Percentiles rank a stretch among this genome's conserved stretches.
Evolutionary conservation across 2,888 invertebrate species (phyloP).

Genomic region (Brachyopa scutellaris): DNA sequence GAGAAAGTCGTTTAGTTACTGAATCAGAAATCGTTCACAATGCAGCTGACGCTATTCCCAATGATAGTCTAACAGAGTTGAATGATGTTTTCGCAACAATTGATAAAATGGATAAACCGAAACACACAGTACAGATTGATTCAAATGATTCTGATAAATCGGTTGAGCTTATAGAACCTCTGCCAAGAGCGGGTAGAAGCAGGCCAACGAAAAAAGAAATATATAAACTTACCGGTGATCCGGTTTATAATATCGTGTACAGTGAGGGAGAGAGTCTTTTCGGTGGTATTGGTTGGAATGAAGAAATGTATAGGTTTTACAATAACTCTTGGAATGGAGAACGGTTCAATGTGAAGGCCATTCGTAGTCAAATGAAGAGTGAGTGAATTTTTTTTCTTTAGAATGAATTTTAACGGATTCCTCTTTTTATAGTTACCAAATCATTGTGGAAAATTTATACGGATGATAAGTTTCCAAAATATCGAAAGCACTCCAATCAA

Average conservation of each 20-base stretch:
- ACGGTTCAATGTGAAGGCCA: conserved; percentile 84
- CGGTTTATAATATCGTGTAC: conserved; percentile 56
- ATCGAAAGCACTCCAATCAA: conserved; percentile 74
- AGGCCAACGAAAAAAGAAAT: background rate
- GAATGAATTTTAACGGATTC: background rate
- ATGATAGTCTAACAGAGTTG: conserved; percentile 59
- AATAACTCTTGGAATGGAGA: conserved; percentile 86
- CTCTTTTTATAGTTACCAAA: conserved; percentile 68
- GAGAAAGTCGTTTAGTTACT: background rate
- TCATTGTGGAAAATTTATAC: conserved; percentile 77
- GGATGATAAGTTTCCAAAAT: conserved; percentile 77
- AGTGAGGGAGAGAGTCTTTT: conserved; percentile 54
- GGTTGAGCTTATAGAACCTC: conserved; percentile 40
- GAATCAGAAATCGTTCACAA: conserved; percentile 23
- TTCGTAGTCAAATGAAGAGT: conserved; percentile 87
- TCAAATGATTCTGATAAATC: conserved; percentile 54
- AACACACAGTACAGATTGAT: too few species aligned
- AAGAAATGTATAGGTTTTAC: conserved; percentile 86
- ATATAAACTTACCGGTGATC: conserved; percentile 50
- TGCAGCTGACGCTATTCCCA: conserved; percentile 69
- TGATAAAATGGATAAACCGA: conserved; percentile 71
- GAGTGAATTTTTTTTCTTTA: conserved; percentile 74
- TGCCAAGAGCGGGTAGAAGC: conserved; percentile 10
- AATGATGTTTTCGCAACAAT: conserved; percentile 74
- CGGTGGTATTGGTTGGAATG: conserved; percentile 79